phyloP scores from a whole-genome alignment of 2,797 vertebrate genomes.

The Bucorvus abyssinicus region DNA sequence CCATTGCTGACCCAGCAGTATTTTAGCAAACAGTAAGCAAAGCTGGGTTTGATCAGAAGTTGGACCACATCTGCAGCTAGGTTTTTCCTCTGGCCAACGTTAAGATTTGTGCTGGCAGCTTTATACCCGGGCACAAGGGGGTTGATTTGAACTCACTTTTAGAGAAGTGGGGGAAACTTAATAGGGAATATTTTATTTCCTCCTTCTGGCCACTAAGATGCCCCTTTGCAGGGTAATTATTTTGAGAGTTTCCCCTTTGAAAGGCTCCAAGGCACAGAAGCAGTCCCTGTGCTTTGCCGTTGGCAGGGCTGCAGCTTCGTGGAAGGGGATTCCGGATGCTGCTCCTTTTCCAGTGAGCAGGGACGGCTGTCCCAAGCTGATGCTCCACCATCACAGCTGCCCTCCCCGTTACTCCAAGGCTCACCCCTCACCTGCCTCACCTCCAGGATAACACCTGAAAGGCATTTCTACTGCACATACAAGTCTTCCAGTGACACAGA shows the following conservation, averaged over 20 bases:
- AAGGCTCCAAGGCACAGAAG: not conserved
- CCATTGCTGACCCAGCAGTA: not conserved
- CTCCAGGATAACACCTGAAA: not conserved
- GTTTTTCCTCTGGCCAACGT: not conserved
- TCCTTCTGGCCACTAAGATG: not conserved
- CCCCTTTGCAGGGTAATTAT: not conserved
- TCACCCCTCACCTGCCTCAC: not conserved
- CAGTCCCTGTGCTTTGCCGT: fast-evolving
- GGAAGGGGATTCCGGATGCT: not conserved
- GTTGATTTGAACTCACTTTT: not conserved
- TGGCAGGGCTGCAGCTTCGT: not conserved
- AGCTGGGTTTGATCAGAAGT: not conserved
- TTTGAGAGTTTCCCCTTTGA: not conserved
- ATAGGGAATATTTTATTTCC: not conserved
- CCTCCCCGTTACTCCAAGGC: not conserved
- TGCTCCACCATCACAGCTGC: not conserved
- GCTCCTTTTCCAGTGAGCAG: not conserved
- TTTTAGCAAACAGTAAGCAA: not conserved
- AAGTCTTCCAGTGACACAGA: not conserved
- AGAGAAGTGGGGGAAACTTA: not conserved
- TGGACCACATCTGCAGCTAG: not conserved
- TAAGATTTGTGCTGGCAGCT: not conserved
- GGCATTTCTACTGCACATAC: not conserved
- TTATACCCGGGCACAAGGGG: not conserved
- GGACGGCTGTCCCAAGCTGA: not conserved